phyloP scores from a whole-genome alignment of 2,797 vertebrate species.

The Thaleichthys pacificus region DNA sequence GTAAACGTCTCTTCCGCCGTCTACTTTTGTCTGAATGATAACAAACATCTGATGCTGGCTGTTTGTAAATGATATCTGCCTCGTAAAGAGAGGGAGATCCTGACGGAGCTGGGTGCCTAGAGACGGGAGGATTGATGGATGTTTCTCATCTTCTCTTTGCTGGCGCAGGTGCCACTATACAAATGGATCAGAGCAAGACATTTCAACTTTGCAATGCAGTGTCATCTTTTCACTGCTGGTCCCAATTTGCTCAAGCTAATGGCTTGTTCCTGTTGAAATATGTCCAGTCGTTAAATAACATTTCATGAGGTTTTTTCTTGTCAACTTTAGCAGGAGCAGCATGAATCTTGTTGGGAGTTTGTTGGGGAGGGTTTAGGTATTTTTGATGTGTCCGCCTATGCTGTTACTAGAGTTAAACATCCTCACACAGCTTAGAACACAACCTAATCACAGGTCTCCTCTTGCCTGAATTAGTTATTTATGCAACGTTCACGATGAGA shows the following conservation, averaged over 20 bases:
- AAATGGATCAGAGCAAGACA: neutral
- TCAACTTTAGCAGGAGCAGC: constrained; percentile 2
- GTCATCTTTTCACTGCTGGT: neutral
- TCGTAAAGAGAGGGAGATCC: constrained; percentile 8
- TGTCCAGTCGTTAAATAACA: constrained; percentile 14
- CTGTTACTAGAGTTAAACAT: constrained; percentile 10
- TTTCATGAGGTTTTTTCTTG: neutral
- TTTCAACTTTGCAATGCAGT: neutral
- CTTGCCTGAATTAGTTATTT: constrained; percentile 16
- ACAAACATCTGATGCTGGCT: neutral
- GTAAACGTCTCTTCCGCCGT: constrained; percentile 4
- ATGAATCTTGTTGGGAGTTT: constrained; percentile 30
- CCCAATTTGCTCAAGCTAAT: constrained; percentile 37
- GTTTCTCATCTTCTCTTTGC: constrained; percentile 30
- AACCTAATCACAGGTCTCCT: constrained; percentile 41
- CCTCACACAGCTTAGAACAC: constrained; percentile 29
- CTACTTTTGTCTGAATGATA: constrained; percentile 11
- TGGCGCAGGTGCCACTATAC: neutral
- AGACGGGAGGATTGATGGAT: constrained; percentile 18
- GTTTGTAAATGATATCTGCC: neutral
- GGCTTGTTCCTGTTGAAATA: constrained; percentile 15
- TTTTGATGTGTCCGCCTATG: constrained; percentile 24
- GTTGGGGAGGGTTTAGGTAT: constrained; percentile 28
- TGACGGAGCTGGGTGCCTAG: constrained; percentile 13
- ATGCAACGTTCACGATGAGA: constrained; percentile 44